A percentile compares a stretch with the other conserved stretches of the same genome.
Evolutionary conservation across 1,140 invertebrate species (phyloP).

Genomic region (Cotesia chilonis): DNA sequence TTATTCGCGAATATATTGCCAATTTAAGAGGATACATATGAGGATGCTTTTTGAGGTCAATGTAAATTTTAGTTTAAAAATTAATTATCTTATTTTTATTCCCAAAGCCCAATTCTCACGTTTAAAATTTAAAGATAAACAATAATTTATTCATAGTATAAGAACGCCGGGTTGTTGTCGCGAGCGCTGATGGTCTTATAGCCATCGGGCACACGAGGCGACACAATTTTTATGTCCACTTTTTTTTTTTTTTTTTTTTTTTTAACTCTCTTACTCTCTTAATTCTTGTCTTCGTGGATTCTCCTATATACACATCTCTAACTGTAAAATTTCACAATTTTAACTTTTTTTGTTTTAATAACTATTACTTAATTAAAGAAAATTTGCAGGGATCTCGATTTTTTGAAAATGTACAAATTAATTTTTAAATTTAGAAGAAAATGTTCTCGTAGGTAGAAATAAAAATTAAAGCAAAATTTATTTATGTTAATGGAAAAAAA

Average conservation of each 20-base stretch:
- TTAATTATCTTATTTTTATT: not conserved
- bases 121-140: constrained; percentile 35
- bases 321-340: constrained; percentile 43
- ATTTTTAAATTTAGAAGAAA: too few relatives aligned
- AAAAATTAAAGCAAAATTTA: too few relatives aligned
- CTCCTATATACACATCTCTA: constrained; percentile 33
- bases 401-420: too few relatives aligned
- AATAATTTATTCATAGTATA: constrained; percentile 42
- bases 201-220: constrained; percentile 31
- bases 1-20: too few relatives aligned
- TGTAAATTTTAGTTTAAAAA: too few relatives aligned
- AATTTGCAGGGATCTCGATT: too few relatives aligned
- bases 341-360: not conserved
- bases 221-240: constrained; percentile 33
- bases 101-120: constrained; percentile 28
- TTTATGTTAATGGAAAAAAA: too few relatives aligned
- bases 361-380: too few relatives aligned
- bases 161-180: constrained; percentile 12
- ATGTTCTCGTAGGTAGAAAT: too few relatives aligned
- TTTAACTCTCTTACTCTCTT: constrained; percentile 3
- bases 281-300: constrained; percentile 14
- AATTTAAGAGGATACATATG: too few relatives aligned
- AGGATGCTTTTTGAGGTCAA: too few relatives aligned
- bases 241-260: constrained; percentile 25
- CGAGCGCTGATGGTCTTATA: constrained; percentile 1